These are phyloP conservation scores for Lophotis ruficrista DNA, from an alignment of 2,113 vertebrate genomes.

Conservation along the genomic window DNA sequence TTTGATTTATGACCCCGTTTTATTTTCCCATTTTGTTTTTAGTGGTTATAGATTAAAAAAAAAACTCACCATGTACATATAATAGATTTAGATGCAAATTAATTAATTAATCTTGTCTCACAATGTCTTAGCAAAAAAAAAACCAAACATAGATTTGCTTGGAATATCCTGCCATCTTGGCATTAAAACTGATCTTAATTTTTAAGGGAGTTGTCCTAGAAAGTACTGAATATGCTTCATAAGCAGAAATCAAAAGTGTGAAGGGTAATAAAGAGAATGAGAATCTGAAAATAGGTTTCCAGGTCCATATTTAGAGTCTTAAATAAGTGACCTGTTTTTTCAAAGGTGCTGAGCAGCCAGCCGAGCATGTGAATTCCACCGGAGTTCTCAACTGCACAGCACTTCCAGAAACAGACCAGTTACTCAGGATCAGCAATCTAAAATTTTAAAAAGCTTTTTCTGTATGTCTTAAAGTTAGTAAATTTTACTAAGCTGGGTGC, in stretches of 20 bases:
- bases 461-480: neutral
- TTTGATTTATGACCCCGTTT: neutral
- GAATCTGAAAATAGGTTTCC: neutral
- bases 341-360: neutral
- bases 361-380: fast-evolving
- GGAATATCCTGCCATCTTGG: neutral
- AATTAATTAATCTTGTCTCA: neutral
- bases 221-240: neutral
- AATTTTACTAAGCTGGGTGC: neutral
- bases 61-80: fast-evolving
- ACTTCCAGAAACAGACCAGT: neutral
- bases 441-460: neutral
- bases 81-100: neutral
- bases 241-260: neutral
- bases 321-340: neutral
- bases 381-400: neutral
- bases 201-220: neutral
- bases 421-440: neutral
- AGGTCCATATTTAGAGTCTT: neutral
- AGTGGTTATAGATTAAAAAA: neutral
- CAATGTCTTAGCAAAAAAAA: neutral
- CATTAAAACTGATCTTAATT: neutral
- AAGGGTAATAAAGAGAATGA: neutral
- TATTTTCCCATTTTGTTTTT: neutral
- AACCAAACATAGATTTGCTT: neutral